Evolutionary conservation across 1,140 invertebrate species (phyloP).

Genomic region (Epicauta chinensis): DNA sequence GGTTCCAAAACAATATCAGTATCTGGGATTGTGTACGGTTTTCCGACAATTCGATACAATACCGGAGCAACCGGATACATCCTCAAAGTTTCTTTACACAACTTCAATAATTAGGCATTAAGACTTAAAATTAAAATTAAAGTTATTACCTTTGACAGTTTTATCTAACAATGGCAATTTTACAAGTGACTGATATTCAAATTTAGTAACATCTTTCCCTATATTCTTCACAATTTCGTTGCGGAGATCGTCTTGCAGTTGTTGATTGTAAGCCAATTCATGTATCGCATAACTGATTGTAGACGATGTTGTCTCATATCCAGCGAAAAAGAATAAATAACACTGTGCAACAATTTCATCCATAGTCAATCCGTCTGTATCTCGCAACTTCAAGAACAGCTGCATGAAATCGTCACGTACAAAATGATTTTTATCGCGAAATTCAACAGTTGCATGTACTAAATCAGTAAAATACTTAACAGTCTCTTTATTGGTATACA

Average conservation of each 20-base stretch:
- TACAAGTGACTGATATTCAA: conserved; percentile 43
- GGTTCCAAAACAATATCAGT: conserved; percentile 42
- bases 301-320: conserved; percentile 58
- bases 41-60: conserved; percentile 37
- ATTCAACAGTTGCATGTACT: conserved; percentile 42
- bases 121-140: too few species aligned
- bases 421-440: conserved; percentile 43
- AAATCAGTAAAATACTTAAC: conserved; percentile 44
- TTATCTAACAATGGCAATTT: conserved; percentile 49
- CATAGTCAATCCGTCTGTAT: conserved; percentile 25
- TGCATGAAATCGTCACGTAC: conserved; percentile 49
- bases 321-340: conserved; percentile 55
- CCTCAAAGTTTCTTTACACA: conserved; percentile 38
- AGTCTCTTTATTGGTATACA: conserved; percentile 19
- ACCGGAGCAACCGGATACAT: conserved; percentile 45
- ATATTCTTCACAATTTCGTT: conserved; percentile 48
- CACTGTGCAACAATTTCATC: conserved; percentile 47
- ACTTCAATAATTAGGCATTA: too few species aligned
- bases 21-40: conserved; percentile 46
- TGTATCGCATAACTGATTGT: conserved; percentile 49
- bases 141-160: conserved; percentile 36
- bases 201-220: conserved; percentile 37
- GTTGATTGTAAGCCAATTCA: conserved; percentile 49
- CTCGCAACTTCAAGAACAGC: conserved; percentile 44
- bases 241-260: conserved; percentile 48